These are phyloP conservation scores for Atethmia centrago DNA, from an alignment of 2,888 invertebrate species.

Conservation along the genomic window DNA sequence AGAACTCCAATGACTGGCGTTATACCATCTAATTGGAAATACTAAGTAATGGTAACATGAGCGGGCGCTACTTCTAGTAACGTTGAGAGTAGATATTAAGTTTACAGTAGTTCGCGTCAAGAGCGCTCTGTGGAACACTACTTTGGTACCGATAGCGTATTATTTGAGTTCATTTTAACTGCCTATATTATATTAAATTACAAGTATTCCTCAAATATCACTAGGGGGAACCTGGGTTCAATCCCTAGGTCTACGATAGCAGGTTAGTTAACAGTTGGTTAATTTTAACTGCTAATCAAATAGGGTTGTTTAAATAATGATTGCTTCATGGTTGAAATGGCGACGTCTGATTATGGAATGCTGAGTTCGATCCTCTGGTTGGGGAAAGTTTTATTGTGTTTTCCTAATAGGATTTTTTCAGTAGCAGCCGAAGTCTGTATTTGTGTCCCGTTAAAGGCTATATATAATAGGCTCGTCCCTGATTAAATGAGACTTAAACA, in stretches of 20 bases:
- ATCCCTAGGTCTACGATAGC: too few relatives aligned
- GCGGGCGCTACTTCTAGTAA: conserved; percentile 8
- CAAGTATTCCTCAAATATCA: not conserved
- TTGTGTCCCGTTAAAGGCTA: not conserved
- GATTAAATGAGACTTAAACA: too few relatives aligned
- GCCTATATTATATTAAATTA: not conserved
- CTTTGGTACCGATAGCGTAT: conserved; percentile 25
- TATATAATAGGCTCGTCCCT: too few relatives aligned
- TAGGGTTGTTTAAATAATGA: too few relatives aligned
- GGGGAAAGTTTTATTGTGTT: too few relatives aligned
- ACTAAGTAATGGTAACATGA: conserved; percentile 4
- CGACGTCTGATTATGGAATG: too few relatives aligned
- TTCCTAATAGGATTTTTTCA: too few relatives aligned
- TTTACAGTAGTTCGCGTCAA: conserved; percentile 42
- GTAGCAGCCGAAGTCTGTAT: not conserved
- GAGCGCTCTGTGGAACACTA: conserved; percentile 23
- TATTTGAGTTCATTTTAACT: not conserved
- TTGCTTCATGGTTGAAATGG: too few relatives aligned
- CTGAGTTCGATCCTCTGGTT: too few relatives aligned
- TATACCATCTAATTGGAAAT: conserved; percentile 13
- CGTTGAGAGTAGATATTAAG: conserved; percentile 43
- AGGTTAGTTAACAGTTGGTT: not conserved
- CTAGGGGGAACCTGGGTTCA: not conserved
- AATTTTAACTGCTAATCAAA: not conserved
- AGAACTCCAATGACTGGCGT: too few relatives aligned